A percentile compares a stretch with the other conserved stretches of the same genome.
Conservation (phyloP, 2,888 invertebrate species). For the Apodemia duryi region DNA sequence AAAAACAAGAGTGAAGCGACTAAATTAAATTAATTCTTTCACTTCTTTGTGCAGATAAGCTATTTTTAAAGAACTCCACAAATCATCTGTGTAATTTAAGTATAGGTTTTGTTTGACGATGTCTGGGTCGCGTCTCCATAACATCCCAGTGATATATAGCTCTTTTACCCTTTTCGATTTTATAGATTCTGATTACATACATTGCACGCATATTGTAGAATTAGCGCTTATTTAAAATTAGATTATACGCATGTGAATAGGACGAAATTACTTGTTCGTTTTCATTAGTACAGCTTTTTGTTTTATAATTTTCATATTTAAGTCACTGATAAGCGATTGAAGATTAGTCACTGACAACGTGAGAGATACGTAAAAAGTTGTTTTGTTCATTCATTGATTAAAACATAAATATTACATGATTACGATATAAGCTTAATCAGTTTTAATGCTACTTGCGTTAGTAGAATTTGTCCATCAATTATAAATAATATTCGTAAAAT, state of each 20-base stretch:
- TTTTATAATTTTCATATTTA: not conserved
- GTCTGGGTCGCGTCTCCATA: not conserved
- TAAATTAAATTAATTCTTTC: not conserved
- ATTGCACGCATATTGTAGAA: constrained; percentile 12
- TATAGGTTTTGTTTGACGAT: constrained; percentile 7
- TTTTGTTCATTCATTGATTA: not conserved
- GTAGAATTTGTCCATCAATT: not conserved
- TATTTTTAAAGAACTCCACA: not conserved
- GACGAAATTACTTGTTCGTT: not conserved
- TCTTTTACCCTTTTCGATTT: not conserved
- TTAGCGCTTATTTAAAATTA: constrained; percentile 6
- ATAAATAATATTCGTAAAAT: not conserved
- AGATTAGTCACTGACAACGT: not conserved
- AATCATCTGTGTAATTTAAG: not conserved
- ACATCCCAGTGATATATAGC: constrained; percentile 3
- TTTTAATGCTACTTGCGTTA: not conserved
- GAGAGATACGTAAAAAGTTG: not conserved
- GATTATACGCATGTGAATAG: not conserved
- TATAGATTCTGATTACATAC: constrained; percentile 1
- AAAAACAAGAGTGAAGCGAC: no score
- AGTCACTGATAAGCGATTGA: not conserved
- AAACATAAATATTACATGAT: not conserved
- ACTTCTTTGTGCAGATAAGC: not conserved
- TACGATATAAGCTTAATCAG: not conserved
- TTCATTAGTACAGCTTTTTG: not conserved